phyloP scores from a whole-genome alignment of 1,140 invertebrate species.

The Pseudachorutes palmiensis region DNA sequence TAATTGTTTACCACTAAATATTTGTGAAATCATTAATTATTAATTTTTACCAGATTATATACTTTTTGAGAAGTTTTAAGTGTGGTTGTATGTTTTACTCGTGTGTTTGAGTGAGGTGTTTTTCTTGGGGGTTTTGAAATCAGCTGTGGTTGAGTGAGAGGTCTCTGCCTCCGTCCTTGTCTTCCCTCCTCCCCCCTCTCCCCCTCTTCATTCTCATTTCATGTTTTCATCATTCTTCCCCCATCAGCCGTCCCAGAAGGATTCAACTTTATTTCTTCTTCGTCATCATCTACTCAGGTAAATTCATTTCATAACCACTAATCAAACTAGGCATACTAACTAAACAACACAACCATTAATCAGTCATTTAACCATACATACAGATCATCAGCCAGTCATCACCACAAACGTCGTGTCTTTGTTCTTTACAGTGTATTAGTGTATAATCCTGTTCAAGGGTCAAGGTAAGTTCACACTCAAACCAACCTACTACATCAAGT shows the following conservation, averaged over 20 bases:
- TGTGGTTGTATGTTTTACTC: too few relatives aligned
- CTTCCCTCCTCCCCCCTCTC: neutral
- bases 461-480: too few relatives aligned
- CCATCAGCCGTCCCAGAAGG: neutral
- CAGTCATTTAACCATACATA: too few relatives aligned
- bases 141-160: neutral
- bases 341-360: neutral
- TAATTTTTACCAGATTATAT: neutral
- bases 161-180: too few relatives aligned
- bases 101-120: neutral
- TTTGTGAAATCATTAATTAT: too few relatives aligned
- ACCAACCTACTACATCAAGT: too few relatives aligned
- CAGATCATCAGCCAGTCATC: neutral
- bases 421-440: neutral
- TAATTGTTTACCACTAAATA: too few relatives aligned
- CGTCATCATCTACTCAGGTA: neutral
- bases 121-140: neutral
- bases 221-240: neutral
- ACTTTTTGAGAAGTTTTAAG: neutral
- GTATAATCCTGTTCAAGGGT: too few relatives aligned
- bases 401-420: neutral
- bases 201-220: neutral
- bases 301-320: neutral
- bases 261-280: neutral
- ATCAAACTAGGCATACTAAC: neutral